Conservation (phyloP, 2,797 vertebrate genomes). For the Arnoldichthys spilopterus region DNA sequence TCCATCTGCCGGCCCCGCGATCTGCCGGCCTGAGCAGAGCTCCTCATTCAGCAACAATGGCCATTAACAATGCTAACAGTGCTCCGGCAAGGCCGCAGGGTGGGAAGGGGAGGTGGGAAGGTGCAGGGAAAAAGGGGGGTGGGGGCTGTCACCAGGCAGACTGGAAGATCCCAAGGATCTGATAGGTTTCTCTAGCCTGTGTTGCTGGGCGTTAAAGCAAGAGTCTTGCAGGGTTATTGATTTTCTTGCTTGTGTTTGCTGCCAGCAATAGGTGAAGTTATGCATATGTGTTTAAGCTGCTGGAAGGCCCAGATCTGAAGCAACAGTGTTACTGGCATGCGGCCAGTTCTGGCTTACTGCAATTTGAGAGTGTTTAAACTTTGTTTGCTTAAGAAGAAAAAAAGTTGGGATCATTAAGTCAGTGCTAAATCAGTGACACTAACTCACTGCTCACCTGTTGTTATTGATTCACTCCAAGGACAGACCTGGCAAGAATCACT, state of each 20-base stretch:
- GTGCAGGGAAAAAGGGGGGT: constrained; percentile 55
- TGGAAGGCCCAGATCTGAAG: constrained; percentile 26
- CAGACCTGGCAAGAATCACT: not conserved
- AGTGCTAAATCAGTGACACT: constrained; percentile 18
- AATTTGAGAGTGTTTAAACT: constrained; percentile 5
- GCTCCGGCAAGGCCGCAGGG: constrained; percentile 64
- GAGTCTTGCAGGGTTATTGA: constrained; percentile 77
- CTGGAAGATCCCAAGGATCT: constrained; percentile 72
- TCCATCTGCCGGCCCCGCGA: constrained; percentile 80
- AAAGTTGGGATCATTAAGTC: constrained; percentile 18
- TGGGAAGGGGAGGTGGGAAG: constrained; percentile 48
- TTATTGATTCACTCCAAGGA: not conserved
- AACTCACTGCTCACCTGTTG: constrained; percentile 16
- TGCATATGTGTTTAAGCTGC: constrained; percentile 62
- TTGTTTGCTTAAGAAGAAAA: constrained; percentile 34
- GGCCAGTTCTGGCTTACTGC: constrained; percentile 24
- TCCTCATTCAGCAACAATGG: constrained; percentile 84
- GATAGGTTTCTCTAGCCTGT: constrained; percentile 72
- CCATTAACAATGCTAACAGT: constrained; percentile 82
- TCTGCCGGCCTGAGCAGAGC: constrained; percentile 68
- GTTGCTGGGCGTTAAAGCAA: constrained; percentile 71
- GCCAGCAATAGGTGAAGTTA: constrained; percentile 69
- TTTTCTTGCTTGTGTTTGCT: constrained; percentile 63
- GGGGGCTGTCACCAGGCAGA: constrained; percentile 79
- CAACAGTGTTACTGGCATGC: constrained; percentile 20